Conservation (phyloP, 2,113 vertebrate species). For the Ophiodon elongatus region DNA sequence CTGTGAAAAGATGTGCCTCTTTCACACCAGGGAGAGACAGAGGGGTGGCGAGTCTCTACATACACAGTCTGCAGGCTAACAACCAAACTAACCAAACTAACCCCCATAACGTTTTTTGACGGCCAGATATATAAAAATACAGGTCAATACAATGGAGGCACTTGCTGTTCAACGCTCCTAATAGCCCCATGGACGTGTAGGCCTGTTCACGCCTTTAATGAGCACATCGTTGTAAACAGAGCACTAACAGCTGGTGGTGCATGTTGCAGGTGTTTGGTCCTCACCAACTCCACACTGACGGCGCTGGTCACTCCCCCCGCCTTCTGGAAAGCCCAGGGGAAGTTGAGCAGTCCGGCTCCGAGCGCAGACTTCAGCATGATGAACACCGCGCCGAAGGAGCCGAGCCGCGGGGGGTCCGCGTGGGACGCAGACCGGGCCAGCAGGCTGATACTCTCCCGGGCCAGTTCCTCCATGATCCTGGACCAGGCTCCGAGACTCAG, state of each 20-base stretch:
- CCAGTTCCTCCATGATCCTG: conserved; percentile 86
- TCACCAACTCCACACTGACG: conserved; percentile 91
- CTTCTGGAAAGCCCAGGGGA: conserved; percentile 94
- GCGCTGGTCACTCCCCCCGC: conserved; percentile 89
- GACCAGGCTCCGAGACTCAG: background rate
- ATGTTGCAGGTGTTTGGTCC: conserved; percentile 39
- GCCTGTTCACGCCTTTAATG: too few species aligned
- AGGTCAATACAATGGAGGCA: background rate
- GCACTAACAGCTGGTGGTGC: background rate
- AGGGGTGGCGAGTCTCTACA: background rate
- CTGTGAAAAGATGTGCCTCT: conserved; percentile 69
- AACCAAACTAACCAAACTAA: background rate
- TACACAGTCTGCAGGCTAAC: background rate
- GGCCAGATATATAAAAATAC: background rate
- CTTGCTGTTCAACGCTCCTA: background rate
- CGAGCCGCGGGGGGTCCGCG: conserved; percentile 76
- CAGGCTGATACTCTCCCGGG: conserved; percentile 83
- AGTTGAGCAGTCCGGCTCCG: conserved; percentile 94
- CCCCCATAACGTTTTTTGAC: background rate
- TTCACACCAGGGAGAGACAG: conserved; percentile 73
- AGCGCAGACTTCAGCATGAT: conserved; percentile 95
- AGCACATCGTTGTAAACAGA: background rate
- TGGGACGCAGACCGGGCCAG: conserved; percentile 76
- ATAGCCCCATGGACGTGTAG: background rate
- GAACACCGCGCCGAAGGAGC: conserved; percentile 89